Evolutionary conservation across 2,113 vertebrate species (phyloP).

Genomic region (Dromiciops gliroides): DNA sequence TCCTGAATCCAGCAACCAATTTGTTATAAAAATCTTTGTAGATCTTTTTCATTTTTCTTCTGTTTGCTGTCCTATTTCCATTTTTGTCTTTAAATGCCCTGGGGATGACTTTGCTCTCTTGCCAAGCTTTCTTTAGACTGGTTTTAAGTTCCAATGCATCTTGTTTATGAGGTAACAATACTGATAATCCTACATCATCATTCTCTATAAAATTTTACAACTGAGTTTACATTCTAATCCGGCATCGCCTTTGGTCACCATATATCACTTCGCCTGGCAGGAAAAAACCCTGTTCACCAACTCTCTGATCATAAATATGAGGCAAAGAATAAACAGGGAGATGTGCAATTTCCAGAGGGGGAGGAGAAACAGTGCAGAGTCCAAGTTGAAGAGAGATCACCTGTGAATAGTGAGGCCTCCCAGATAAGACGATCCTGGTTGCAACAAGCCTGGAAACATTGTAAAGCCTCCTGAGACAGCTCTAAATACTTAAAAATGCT

Average conservation of each 20-base stretch:
- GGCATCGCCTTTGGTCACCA: neutral
- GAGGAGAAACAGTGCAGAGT: too few relatives aligned
- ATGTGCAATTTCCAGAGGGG: neutral
- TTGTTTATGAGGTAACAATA: neutral
- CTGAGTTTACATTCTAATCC: neutral
- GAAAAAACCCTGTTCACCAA: neutral
- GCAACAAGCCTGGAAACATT: neutral
- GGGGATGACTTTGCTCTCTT: neutral
- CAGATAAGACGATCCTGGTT: neutral
- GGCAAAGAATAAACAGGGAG: neutral
- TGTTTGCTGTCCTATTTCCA: neutral
- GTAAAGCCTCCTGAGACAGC: neutral
- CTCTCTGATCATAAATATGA: neutral
- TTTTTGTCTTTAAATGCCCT: neutral
- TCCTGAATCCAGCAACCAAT: neutral
- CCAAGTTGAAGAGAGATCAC: neutral
- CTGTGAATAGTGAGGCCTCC: too few relatives aligned
- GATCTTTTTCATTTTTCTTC: neutral
- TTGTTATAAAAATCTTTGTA: neutral
- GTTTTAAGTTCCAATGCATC: neutral
- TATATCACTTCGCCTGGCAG: neutral
- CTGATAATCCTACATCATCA: neutral
- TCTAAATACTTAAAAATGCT: neutral
- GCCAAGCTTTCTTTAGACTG: neutral
- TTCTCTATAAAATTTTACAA: neutral